These are phyloP conservation scores for Leucopsar rothschildi DNA, from an alignment of 2,113 vertebrate genomes.

Conservation along the genomic window DNA sequence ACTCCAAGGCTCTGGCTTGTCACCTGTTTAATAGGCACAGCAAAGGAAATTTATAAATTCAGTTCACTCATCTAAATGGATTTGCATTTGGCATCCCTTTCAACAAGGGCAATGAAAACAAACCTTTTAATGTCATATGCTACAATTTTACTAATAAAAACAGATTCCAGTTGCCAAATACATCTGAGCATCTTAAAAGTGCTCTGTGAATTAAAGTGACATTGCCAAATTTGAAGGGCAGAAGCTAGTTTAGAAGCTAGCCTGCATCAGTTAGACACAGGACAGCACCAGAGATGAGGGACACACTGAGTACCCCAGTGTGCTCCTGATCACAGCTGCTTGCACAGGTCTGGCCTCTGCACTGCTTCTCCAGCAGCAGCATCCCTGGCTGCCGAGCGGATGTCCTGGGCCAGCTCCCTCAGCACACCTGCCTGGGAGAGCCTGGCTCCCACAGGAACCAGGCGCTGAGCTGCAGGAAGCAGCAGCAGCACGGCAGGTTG, in stretches of 20 bases:
- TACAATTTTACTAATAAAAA: slow-evolving; percentile 38
- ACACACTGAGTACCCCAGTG: fast-evolving
- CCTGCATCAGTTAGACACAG: not conserved
- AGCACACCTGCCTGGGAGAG: not conserved
- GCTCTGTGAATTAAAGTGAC: not conserved
- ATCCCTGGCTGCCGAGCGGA: fast-evolving
- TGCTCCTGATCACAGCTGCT: not conserved
- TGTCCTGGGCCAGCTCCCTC: fast-evolving
- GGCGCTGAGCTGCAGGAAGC: not conserved
- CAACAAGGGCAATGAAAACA: not conserved
- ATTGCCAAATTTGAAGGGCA: not conserved
- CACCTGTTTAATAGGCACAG: not conserved
- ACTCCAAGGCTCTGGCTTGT: not conserved
- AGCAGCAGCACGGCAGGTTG: fast-evolving
- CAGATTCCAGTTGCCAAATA: not conserved
- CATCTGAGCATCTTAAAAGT: not conserved
- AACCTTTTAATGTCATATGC: not conserved
- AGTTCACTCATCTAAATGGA: not conserved
- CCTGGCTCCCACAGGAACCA: fast-evolving
- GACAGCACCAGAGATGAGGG: not conserved
- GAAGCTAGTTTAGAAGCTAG: not conserved
- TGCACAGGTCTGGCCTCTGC: not conserved
- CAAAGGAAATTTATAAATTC: slow-evolving; percentile 1
- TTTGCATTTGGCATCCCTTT: slow-evolving; percentile 23
- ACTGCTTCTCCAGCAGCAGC: not conserved